A percentile compares a stretch with the other conserved stretches of the same genome.
These are phyloP conservation scores for Ophioninae sp. DNA, from an alignment of 2,888 invertebrate genomes.

Conservation along the genomic window DNA sequence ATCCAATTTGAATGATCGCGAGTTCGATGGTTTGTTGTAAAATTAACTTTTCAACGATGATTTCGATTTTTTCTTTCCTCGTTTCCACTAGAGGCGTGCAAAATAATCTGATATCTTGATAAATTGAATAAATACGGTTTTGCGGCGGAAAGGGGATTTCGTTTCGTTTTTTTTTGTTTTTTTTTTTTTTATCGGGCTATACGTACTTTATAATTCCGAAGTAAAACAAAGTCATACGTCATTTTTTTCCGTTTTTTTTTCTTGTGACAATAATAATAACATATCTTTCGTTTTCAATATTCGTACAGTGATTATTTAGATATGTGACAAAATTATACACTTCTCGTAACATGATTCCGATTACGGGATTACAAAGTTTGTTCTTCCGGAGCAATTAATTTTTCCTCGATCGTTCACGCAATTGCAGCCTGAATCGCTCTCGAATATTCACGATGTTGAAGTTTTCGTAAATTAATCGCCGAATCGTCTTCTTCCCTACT, in stretches of 20 bases:
- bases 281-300: constrained; percentile 50
- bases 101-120: constrained; percentile 33
- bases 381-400: constrained; percentile 1
- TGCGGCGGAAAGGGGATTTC: constrained; percentile 50
- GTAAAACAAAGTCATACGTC: constrained; percentile 49
- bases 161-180: too few relatives aligned
- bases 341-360: constrained; percentile 32
- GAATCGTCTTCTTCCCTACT: neutral
- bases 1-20: neutral
- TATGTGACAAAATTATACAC: constrained; percentile 57
- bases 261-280: constrained; percentile 48
- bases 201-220: constrained; percentile 37
- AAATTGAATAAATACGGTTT: constrained; percentile 37
- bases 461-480: neutral
- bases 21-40: constrained; percentile 8
- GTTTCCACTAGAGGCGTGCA: constrained; percentile 3
- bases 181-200: constrained; percentile 28
- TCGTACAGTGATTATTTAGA: constrained; percentile 55
- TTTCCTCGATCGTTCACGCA: constrained; percentile 13
- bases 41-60: constrained; percentile 21
- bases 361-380: constrained; percentile 32
- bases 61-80: constrained; percentile 27
- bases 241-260: constrained; percentile 23
- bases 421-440: constrained; percentile 52
- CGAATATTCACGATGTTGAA: constrained; percentile 1